These are phyloP conservation scores for Hyles lineata DNA, from an alignment of 2,888 invertebrate genomes.

Conservation along the genomic window DNA sequence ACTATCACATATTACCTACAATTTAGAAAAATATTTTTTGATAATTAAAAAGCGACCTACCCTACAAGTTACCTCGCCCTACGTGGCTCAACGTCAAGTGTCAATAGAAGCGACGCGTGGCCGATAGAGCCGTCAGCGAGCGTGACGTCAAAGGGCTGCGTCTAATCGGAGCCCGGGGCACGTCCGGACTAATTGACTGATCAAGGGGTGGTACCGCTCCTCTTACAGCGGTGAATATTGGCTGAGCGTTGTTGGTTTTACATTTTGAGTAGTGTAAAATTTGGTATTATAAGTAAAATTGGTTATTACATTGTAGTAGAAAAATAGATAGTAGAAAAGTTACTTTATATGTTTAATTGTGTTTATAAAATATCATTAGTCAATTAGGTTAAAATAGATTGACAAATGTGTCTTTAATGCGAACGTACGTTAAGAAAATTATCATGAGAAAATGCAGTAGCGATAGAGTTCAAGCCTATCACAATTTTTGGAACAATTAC, in stretches of 20 bases:
- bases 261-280: not conserved
- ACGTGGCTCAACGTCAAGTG: constrained; percentile 11
- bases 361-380: too few species aligned
- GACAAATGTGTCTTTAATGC: too few species aligned
- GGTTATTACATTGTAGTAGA: not conserved
- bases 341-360: not conserved
- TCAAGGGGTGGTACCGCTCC: not conserved
- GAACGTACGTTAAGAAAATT: too few species aligned
- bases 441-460: too few species aligned
- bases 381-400: too few species aligned
- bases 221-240: not conserved
- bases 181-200: constrained; percentile 23
- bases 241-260: not conserved
- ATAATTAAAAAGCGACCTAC: not conserved
- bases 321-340: not conserved
- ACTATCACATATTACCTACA: too few species aligned
- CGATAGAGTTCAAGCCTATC: too few species aligned
- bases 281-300: not conserved
- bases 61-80: not conserved
- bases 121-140: not conserved
- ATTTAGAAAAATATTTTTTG: too few species aligned
- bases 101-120: constrained; percentile 21
- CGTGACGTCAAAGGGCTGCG: constrained; percentile 12
- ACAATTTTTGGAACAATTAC: too few species aligned
- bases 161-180: constrained; percentile 18